Evolutionary conservation across 2,797 vertebrate genomes (phyloP), one percentile per base, ranked within the genome.

Genomic region (Myripristis murdjan): DNA sequence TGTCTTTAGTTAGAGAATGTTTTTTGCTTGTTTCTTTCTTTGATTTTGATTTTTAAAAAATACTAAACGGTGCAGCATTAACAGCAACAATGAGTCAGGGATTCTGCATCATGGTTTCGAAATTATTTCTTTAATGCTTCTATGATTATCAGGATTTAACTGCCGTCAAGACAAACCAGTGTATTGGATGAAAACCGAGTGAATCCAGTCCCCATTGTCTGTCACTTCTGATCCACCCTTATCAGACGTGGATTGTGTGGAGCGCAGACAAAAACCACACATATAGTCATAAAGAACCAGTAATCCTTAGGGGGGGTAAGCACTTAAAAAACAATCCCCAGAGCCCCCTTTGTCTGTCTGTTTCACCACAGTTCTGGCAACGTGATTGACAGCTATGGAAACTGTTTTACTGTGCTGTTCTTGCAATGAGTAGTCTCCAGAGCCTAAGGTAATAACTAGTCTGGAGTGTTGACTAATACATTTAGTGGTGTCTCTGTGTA

Each of bases 341-440:
- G 79, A 79, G 88, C 46, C 79, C 77, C 60, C 65, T 70, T 67
- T 71, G 73, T 87, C 70, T 85, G 77, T 71, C 74, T 37, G 78
- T 91, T 87, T 81, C 81, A 71, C 81, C 87, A 81, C 54, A 82
- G 73, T 79, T 86, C 74, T 89, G 87, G 73, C 86, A 77, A 4
- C 3, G 31, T 91, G 91, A 92, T 84, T 89, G 91, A 87, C 87
- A 87, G 85, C 83, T 84, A 76, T 87, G 84, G 85, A 90, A 89
- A 85, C 85, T 51, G 67, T 91, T 91, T 89, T 85, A 90, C 79
- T 84, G 77, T 68, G 65, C 83, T 77, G 79, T 77, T 89, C 78
- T 90, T 75, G 88, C 78, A 84, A 80, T 82, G 84, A 89, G 80
- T 70, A 60, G 72, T 86, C 90, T 82, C 88, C 31, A 62, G 89